These are phyloP conservation scores for Cydia splendana DNA, from an alignment of 1,140 invertebrate species.

Conservation along the genomic window DNA sequence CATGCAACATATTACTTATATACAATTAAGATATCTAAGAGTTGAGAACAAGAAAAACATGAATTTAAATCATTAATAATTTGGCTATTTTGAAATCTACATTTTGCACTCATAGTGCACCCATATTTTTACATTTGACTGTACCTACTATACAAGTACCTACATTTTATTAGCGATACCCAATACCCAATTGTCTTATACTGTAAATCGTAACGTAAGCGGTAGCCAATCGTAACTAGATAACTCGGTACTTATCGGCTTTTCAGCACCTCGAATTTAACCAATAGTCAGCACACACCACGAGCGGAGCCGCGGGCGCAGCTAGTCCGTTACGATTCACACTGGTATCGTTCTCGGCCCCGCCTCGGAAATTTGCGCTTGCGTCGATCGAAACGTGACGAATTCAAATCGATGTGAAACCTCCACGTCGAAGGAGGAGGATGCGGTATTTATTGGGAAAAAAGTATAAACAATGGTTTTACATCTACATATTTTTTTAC, in stretches of 20 bases:
- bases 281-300: neutral
- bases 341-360: slow-evolving; percentile 19
- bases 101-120: too few species aligned
- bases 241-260: neutral
- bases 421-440: neutral
- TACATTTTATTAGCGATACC: too few species aligned
- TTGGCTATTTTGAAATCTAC: too few species aligned
- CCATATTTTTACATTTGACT: too few species aligned
- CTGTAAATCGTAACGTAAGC: too few species aligned
- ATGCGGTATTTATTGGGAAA: slow-evolving; percentile 14
- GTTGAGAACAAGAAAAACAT: too few species aligned
- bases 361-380: slow-evolving; percentile 33
- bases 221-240: neutral
- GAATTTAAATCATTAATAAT: too few species aligned
- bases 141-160: too few species aligned
- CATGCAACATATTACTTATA: too few species aligned
- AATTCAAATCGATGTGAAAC: slow-evolving; percentile 31
- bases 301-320: neutral
- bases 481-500: too few species aligned
- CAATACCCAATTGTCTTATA: too few species aligned
- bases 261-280: neutral
- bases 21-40: too few species aligned
- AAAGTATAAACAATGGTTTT: neutral
- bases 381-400: slow-evolving; percentile 31
- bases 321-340: slow-evolving; percentile 22